Percentiles rank a stretch among this genome's conserved stretches.
These are phyloP conservation scores for Pteropus alecto DNA, from an alignment of 2,113 vertebrate genomes.

Conservation along the genomic window DNA sequence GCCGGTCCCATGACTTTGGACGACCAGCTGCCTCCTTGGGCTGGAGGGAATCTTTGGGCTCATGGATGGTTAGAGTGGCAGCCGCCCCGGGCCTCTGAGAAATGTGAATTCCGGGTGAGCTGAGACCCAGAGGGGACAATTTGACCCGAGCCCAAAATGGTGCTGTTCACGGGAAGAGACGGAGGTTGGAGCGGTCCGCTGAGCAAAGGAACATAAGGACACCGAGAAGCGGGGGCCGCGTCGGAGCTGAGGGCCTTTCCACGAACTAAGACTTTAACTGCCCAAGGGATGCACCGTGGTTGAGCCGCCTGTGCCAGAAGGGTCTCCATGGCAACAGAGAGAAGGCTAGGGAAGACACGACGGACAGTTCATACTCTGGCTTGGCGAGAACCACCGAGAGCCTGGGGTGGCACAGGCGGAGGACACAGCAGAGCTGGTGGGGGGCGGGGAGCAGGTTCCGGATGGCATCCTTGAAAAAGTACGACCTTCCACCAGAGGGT, in stretches of 20 bases:
- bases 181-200: slow-evolving; percentile 60
- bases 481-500: not conserved
- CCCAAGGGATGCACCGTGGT: accelerated
- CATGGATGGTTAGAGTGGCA: slow-evolving; percentile 73
- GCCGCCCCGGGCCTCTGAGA: slow-evolving; percentile 78
- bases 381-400: not conserved
- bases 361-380: not conserved
- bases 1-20: not conserved
- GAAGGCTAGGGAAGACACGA: not conserved
- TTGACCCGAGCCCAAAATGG: slow-evolving; percentile 65
- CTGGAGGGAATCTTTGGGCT: slow-evolving; percentile 79
- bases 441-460: not conserved
- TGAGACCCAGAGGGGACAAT: slow-evolving; percentile 44
- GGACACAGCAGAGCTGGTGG: not conserved
- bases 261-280: not conserved
- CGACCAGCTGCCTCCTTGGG: slow-evolving; percentile 61
- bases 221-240: not conserved
- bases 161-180: slow-evolving; percentile 60
- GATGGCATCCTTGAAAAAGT: not conserved
- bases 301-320: not conserved
- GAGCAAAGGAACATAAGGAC: not conserved
- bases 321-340: not conserved
- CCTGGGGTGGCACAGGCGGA: not conserved
- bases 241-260: not conserved
- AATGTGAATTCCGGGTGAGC: slow-evolving; percentile 74